Evolutionary conservation across 2,797 vertebrate genomes (phyloP), one percentile per base, ranked within the genome.

Genomic region (Falco columbarius): DNA sequence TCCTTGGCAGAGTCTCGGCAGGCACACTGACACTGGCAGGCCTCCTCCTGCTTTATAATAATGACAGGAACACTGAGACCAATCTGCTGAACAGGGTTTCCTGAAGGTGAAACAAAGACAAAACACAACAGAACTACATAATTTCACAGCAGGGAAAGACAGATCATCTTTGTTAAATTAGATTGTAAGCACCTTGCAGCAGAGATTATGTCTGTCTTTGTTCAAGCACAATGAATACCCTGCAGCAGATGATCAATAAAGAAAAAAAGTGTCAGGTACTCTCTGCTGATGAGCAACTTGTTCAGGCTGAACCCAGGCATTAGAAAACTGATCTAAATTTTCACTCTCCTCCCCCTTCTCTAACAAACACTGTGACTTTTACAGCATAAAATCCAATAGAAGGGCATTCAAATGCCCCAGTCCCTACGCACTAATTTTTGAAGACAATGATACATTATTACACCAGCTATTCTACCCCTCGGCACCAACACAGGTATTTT

Each of bases 31-130:
- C 99, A 99, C 98, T 99, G 99, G 97, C 99, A 99, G 46, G 99
- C 99, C 95, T 99, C 99, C 96, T 99, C 99, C 98, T 99, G 99
- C 97, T 99, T 99, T 98, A 99, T 99, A 98, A 99, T 99, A 97
- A 99, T 99, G 97, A 99, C 99, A 7, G 99, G 99, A 94, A 99
- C 98, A 71, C 99, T 99, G 97, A 99, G 99, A 94, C 99, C 99
- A 19, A 99, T 99, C 98, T 99, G 99, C 95, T 99, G 99, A 92
- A 99, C 98, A 7, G 99, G 98, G 96, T 94, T 99, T 93, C 99
- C 99, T 99, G 98, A 88, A 96, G 93, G 26, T 90, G 93, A 96
- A 97, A 96, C 95, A 94, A 23, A 95, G 86, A 86, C 49, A 94
- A 90, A 91, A 81, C 72, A 95, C 46, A 74, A 77, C 3, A 5